A percentile compares a stretch with the other conserved stretches of the same genome.
Evolutionary conservation across 1,140 invertebrate genomes (phyloP).

Genomic region (Pissodes strobi): DNA sequence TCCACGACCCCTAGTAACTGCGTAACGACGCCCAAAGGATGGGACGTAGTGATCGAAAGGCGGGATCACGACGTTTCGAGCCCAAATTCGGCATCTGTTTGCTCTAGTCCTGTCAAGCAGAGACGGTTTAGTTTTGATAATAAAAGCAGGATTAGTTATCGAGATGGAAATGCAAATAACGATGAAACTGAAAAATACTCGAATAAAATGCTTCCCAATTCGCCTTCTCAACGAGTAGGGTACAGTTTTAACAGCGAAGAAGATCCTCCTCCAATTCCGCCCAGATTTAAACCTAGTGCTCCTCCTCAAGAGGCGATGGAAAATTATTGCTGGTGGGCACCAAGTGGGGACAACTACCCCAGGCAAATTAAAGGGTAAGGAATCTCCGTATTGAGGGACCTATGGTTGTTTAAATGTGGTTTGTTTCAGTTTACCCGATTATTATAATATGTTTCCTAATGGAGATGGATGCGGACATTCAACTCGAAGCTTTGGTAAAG

Average conservation of each 20-base stretch:
- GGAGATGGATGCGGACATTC: too few species aligned
- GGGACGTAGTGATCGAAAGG: constrained; percentile 43
- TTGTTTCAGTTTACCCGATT: too few species aligned
- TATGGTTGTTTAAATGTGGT: too few species aligned
- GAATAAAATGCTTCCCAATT: not conserved
- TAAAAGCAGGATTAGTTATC: not conserved
- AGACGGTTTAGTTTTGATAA: not conserved
- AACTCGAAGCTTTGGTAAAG: too few species aligned
- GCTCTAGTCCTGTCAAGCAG: not conserved
- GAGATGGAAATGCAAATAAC: not conserved
- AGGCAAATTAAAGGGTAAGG: too few species aligned
- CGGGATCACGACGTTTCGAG: constrained; percentile 3
- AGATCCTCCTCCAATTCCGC: constrained; percentile 15
- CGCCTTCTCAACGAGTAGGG: not conserved
- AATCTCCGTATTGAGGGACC: too few species aligned
- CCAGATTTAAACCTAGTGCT: constrained; percentile 33
- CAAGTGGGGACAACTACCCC: not conserved
- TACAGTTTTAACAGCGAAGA: constrained; percentile 9
- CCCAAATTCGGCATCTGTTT: not conserved
- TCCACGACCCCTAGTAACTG: not conserved
- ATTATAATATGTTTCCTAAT: too few species aligned
- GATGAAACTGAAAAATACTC: not conserved
- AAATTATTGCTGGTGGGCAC: constrained; percentile 6
- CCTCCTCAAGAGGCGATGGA: constrained; percentile 30
- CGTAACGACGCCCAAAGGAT: constrained; percentile 32